Percentiles rank a stretch among this genome's conserved stretches.
phyloP scores from a whole-genome alignment of 2,797 vertebrate species.

The Psittacula echo region DNA sequence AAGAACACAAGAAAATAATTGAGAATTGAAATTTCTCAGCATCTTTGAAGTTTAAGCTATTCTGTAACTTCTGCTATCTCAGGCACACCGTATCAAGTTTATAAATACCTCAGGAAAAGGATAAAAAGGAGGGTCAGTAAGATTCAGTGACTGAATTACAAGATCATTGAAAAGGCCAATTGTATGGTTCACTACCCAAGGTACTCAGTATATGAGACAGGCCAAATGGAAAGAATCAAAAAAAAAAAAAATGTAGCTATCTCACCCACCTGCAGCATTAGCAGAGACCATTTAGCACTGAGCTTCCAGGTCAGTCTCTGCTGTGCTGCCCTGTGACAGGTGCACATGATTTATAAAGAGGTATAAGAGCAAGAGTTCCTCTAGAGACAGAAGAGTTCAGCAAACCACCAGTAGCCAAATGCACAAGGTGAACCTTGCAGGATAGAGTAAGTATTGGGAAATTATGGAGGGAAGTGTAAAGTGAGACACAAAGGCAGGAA shows the following conservation, averaged over 20 bases:
- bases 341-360: background rate
- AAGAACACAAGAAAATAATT: background rate
- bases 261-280: background rate
- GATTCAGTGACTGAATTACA: background rate
- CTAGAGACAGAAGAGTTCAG: background rate
- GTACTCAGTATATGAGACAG: constrained; percentile 5
- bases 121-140: background rate
- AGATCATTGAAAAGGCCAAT: background rate
- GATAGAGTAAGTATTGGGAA: background rate
- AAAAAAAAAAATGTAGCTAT: background rate
- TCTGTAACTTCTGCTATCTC: background rate
- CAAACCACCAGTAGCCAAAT: background rate
- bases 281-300: background rate
- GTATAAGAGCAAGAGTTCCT: background rate
- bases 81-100: background rate
- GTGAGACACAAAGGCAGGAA: background rate
- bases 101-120: background rate
- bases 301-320: background rate
- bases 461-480: background rate
- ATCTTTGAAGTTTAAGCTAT: background rate
- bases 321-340: background rate
- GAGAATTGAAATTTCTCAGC: background rate
- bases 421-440: background rate
- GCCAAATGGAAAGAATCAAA: background rate
- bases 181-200: background rate